phyloP scores from a whole-genome alignment of 2,888 invertebrate species.

The Rhingia rostrata region DNA sequence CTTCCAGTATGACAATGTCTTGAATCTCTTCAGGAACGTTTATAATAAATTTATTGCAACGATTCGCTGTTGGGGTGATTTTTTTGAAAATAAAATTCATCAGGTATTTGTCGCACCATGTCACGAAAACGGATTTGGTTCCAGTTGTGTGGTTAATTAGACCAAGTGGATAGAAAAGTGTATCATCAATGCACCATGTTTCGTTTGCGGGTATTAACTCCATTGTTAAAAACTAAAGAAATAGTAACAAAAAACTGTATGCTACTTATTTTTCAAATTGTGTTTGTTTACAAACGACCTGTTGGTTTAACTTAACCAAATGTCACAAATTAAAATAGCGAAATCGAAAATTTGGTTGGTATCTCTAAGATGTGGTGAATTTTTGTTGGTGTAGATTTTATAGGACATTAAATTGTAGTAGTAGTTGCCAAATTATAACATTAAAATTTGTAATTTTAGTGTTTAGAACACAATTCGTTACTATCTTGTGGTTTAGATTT shows the following conservation, averaged over 20 bases:
- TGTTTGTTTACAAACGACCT: constrained; percentile 28
- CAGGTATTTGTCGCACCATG: constrained; percentile 80
- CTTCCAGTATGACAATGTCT: constrained; percentile 79
- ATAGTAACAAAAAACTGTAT: neutral
- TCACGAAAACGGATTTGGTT: constrained; percentile 80
- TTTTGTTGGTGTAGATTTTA: neutral
- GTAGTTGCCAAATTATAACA: too few relatives aligned
- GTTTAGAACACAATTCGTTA: too few relatives aligned
- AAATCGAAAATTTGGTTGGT: neutral
- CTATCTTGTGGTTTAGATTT: too few relatives aligned
- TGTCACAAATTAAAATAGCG: too few relatives aligned
- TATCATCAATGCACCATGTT: constrained; percentile 80
- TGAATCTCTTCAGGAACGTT: constrained; percentile 69
- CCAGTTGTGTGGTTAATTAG: constrained; percentile 79
- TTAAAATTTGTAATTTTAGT: too few relatives aligned
- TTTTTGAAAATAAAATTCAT: constrained; percentile 81
- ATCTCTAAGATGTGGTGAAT: neutral
- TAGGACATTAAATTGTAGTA: too few relatives aligned
- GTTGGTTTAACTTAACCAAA: neutral
- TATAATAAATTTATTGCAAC: constrained; percentile 73
- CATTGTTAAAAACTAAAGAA: constrained; percentile 14
- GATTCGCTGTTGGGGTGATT: constrained; percentile 66
- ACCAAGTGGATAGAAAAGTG: constrained; percentile 79
- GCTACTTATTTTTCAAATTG: neutral
- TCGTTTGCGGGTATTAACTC: constrained; percentile 47